Base-by-base conservation (phyloP, 2,113 vertebrate genomes). In the Colistium nudipinnis region DNA sequence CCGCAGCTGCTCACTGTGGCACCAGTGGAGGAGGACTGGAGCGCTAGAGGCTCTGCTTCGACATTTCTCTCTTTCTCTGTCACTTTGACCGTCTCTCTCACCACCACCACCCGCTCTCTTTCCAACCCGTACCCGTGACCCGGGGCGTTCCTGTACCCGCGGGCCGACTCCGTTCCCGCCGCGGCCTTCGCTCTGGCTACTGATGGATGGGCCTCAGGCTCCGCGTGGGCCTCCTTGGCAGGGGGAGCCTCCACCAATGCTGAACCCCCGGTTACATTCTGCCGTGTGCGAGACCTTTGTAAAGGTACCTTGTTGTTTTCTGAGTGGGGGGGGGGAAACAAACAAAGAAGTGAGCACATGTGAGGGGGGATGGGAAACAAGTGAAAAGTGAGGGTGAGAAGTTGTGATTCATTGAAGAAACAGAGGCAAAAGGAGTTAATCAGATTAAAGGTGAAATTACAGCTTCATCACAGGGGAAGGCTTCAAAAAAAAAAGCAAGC, bases 231-330 rank as follows among this genome's bases (percentile, higher is more conserved):
- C 77, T 96, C 95, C 90, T 93, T 95, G 92, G 89, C 83, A 81
- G 89, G 70, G 56, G 92, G 85, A 89, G 92, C 93, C 92, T 92
- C 88, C 45, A 41, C 64, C 41, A 36, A 94, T 63, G 89, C 87
- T 22, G 88, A 90, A 63, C 86, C 91, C 72, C 69, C 90, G 87
- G 89, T 93, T 89, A 93, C 92, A 92, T 75, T 95, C 94, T 93
- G 92, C 84, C 92, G 94, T 0, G 90, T 94, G 91, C 86, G 91
- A 47, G 93, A 92, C 90, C 94, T 96, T 93, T 97, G 96, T 76
- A 93, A 80, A 78, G 92, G 93, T 78, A 86, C 86, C 88, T 93
- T 96, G 89, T 94, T 95, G 92, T 98, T 98, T 93, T 96, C 98
- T 99, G 93, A 48, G 74, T 84, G 78, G 52, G 70, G 74, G 84